Conservation (phyloP, 2,888 invertebrate genomes). For the Parnassius orleans region DNA sequence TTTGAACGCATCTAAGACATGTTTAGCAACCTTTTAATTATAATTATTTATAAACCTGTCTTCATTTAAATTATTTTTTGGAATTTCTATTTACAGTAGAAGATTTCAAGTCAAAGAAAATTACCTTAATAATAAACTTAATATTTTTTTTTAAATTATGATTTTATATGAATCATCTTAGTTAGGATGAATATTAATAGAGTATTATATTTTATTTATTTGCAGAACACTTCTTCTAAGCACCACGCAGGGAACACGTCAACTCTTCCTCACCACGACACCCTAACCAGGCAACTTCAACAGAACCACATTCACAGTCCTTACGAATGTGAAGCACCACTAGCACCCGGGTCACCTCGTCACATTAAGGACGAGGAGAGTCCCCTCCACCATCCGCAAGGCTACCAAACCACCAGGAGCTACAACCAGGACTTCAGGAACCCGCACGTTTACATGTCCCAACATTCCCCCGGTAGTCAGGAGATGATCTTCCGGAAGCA, state of each 20-base stretch:
- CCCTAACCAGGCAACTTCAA: constrained; percentile 69
- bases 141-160: too few relatives aligned
- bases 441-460: constrained; percentile 74
- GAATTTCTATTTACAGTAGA: too few relatives aligned
- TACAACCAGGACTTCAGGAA: constrained; percentile 75
- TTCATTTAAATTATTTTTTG: too few relatives aligned
- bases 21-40: too few relatives aligned
- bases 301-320: constrained; percentile 79
- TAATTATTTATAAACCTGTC: too few relatives aligned
- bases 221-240: constrained; percentile 93
- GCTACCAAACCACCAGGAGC: constrained; percentile 70
- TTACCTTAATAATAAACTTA: too few relatives aligned
- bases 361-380: constrained; percentile 72
- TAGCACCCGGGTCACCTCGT: constrained; percentile 72
- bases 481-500: constrained; percentile 74
- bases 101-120: too few relatives aligned
- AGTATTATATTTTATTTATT: constrained; percentile 23
- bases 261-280: constrained; percentile 85
- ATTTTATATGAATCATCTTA: too few relatives aligned
- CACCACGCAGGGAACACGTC: constrained; percentile 84
- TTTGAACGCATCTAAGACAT: too few relatives aligned
- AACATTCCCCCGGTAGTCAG: constrained; percentile 72
- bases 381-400: constrained; percentile 65
- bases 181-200: too few relatives aligned
- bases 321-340: constrained; percentile 72